Evolutionary conservation across 2,113 vertebrate species (phyloP).

Genomic region (Hydropotes inermis): DNA sequence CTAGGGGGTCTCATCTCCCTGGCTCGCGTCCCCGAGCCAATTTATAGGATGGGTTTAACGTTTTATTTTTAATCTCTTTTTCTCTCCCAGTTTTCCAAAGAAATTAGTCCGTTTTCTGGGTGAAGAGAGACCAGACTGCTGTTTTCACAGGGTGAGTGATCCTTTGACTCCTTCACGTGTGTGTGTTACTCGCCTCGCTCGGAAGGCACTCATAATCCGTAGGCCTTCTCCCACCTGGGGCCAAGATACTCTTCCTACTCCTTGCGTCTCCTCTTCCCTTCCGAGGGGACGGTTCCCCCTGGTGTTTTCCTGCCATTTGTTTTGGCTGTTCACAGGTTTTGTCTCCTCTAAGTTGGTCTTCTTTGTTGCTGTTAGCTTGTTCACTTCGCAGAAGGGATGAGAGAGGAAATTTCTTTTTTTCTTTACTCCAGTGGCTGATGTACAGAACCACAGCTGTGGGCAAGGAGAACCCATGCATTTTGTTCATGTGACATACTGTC

Average conservation of each 20-base stretch:
- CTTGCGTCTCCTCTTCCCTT: neutral
- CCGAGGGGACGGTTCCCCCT: neutral
- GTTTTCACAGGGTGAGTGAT: constrained; percentile 53
- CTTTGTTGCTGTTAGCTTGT: neutral
- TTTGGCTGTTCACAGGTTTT: neutral
- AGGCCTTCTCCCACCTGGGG: neutral
- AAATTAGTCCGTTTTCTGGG: constrained; percentile 66
- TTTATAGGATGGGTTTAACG: neutral
- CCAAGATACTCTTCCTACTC: neutral
- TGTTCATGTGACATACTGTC: neutral
- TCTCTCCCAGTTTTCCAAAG: constrained; percentile 76
- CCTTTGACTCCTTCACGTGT: neutral
- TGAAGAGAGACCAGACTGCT: constrained; percentile 37
- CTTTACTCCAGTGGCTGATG: neutral
- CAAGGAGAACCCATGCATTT: neutral
- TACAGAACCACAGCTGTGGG: neutral
- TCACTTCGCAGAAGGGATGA: neutral
- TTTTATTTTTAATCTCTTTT: neutral
- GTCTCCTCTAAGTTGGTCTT: neutral
- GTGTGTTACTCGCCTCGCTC: neutral
- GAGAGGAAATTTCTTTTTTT: neutral
- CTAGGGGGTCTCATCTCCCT: neutral
- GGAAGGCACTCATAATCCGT: neutral
- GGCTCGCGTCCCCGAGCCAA: neutral
- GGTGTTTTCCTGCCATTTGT: neutral